Percentiles rank a stretch among this genome's conserved stretches.
phyloP scores from a whole-genome alignment of 2,797 vertebrate species.

The Sebastes baramenuke region DNA sequence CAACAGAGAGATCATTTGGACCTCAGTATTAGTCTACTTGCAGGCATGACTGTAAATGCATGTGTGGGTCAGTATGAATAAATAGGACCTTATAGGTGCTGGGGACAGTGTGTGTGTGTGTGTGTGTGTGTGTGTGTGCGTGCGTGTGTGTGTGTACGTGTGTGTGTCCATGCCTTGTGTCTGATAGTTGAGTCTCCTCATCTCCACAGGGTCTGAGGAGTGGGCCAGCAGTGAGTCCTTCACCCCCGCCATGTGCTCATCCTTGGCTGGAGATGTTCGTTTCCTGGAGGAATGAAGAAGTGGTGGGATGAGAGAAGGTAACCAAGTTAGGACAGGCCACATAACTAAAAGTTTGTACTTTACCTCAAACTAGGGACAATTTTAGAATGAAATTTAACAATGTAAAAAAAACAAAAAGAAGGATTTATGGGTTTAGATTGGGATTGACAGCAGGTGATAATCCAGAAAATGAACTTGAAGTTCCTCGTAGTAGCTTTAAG shows the following conservation, averaged over 20 bases:
- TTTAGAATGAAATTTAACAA: not conserved
- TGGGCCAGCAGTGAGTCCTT: conserved; percentile 92
- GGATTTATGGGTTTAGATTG: not conserved
- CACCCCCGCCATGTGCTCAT: conserved; percentile 88
- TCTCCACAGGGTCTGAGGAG: conserved; percentile 93
- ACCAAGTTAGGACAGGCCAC: not conserved
- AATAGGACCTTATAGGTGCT: not conserved
- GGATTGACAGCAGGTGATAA: not conserved
- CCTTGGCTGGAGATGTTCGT: conserved; percentile 91
- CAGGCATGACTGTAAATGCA: not conserved
- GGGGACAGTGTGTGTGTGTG: not conserved
- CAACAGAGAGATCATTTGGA: not conserved
- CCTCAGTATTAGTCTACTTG: not conserved
- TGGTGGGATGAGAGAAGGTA: not conserved
- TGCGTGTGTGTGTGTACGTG: conserved; percentile 2
- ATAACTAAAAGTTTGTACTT: not conserved
- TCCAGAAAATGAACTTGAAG: no score
- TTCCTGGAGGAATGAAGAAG: conserved; percentile 81
- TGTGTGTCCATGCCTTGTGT: conserved; percentile 88
- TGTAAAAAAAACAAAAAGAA: not conserved
- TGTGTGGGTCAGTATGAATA: not conserved
- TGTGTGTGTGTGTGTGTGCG: conserved; percentile 6
- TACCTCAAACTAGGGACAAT: not conserved
- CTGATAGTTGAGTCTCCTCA: conserved; percentile 94
- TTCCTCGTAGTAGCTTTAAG: not conserved